phyloP scores from a whole-genome alignment of 2,888 invertebrate genomes.

The Fabriciana adippe region DNA sequence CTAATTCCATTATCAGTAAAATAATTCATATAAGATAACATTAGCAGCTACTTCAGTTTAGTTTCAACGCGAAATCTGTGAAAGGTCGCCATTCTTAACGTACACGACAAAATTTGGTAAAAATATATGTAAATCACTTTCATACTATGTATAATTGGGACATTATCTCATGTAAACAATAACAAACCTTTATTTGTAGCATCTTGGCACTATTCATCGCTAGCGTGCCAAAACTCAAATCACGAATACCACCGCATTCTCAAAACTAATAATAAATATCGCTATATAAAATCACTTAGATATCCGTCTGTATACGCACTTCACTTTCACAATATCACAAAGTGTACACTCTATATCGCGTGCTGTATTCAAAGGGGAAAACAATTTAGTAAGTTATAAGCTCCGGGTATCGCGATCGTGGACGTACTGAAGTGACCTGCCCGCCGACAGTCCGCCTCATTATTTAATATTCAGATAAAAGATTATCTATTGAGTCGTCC shows the following conservation, averaged over 20 bases:
- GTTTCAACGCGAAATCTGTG: too few species aligned
- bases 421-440: constrained; percentile 52
- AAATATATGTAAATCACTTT: too few species aligned
- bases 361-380: too few species aligned
- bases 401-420: constrained; percentile 44
- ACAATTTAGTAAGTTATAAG: constrained; percentile 35
- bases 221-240: constrained; percentile 55
- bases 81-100: too few species aligned
- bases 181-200: constrained; percentile 47
- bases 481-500: constrained; percentile 76
- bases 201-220: constrained; percentile 62
- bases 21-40: too few species aligned
- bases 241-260: constrained; percentile 54
- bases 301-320: background rate
- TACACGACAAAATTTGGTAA: too few species aligned
- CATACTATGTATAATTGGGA: background rate
- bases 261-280: constrained; percentile 37
- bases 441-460: constrained; percentile 60
- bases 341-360: background rate
- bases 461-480: constrained; percentile 79
- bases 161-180: constrained; percentile 46
- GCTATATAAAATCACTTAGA: constrained; percentile 41
- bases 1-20: too few species aligned
- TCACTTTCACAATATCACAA: constrained; percentile 3
- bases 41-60: too few species aligned